Evolutionary conservation across 2,113 vertebrate genomes (phyloP), one percentile per base, ranked within the genome.

Genomic region (Atherinomorus stipes): DNA sequence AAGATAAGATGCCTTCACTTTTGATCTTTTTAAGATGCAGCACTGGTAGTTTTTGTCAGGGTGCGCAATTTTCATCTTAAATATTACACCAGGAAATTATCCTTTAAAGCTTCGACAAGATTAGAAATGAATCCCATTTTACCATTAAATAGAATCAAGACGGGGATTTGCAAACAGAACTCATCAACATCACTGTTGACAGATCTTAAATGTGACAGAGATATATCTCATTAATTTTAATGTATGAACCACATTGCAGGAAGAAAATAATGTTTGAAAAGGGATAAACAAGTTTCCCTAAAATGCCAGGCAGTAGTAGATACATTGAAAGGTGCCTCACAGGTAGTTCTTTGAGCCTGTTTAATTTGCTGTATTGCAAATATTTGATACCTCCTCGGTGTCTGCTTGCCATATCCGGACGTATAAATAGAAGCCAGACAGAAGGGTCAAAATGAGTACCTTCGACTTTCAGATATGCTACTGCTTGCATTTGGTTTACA

Each of bases 331-430:
- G 77, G 85, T 85, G 70, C 78, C 82, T 86, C 89, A 85, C 87
- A 90, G 89, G 89, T 91, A 88, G 72, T 79, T 87, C 88, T 92
- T 90, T 87, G 86, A 88, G 78, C 70, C 86, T 63, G 71, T 87
- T 89, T 90, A 83, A 91, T 94, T 90, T 90, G 93, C 90, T 91
- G 91, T 88, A 90, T 93, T 90, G 90, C 92, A 93, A 92, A 93
- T 94, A 94, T 94, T 93, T 92, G 93, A 94, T 93, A 93, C 89
- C 90, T 87, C 85, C 83, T 62, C 75, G 88, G 93, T 93, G 90
- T 91, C 90, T 91, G 84, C 87, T 90, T 91, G 86, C 92, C 87
- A 74, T 86, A 91, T 93, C 93, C 89, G 89, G 91, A 76, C 75
- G 38, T 93, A 94, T 88, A 93, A 94, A 94, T 94, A 93, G 93